phyloP scores from a whole-genome alignment of 2,888 invertebrate species.

The Polymixis lichenea region DNA sequence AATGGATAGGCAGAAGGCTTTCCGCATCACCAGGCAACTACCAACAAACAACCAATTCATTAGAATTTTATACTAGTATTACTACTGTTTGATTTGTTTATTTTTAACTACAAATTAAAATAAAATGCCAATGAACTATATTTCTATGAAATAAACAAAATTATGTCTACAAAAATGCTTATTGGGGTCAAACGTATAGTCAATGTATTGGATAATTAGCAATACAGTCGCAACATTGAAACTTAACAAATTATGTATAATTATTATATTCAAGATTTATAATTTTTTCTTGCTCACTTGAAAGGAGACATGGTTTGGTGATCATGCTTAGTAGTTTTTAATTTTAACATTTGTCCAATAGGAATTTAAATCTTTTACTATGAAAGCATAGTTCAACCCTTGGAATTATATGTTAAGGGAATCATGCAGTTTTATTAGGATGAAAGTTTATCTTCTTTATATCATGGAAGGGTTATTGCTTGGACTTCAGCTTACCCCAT shows the following conservation, averaged over 20 bases:
- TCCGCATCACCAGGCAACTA: constrained; percentile 91
- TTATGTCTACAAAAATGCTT: constrained; percentile 19
- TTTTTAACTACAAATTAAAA: constrained; percentile 69
- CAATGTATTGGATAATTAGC: not conserved
- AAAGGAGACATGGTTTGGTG: not conserved
- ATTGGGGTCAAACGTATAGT: not conserved
- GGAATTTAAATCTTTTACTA: not conserved
- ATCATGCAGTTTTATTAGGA: not conserved
- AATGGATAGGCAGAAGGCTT: constrained; percentile 91
- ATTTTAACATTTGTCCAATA: not conserved
- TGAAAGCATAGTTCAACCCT: not conserved
- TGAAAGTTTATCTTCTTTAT: not conserved
- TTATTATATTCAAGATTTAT: not conserved
- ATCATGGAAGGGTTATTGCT: constrained; percentile 9
- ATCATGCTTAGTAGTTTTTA: constrained; percentile 4
- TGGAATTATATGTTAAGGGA: not conserved
- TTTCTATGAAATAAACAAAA: constrained; percentile 66
- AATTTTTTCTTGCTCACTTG: not conserved
- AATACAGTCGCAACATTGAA: not conserved
- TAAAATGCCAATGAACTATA: constrained; percentile 89
- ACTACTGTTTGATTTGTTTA: constrained; percentile 72
- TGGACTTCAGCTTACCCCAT: constrained; percentile 27
- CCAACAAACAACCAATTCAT: constrained; percentile 91
- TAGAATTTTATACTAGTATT: constrained; percentile 81
- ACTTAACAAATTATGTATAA: not conserved